Base-by-base conservation (phyloP, 2,113 vertebrate species). In the Bubalus kerabau region DNA sequence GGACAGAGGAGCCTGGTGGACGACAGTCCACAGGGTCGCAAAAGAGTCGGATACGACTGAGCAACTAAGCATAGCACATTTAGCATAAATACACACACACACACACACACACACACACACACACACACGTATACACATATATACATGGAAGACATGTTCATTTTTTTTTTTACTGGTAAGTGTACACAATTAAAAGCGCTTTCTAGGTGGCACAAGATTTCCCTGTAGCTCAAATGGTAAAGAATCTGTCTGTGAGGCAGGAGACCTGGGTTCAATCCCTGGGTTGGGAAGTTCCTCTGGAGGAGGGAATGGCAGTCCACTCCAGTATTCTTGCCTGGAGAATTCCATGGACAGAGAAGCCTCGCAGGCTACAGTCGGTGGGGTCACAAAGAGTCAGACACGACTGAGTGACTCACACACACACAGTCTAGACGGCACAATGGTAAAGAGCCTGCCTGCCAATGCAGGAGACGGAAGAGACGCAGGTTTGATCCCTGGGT, bases 401-500 rank as follows among this genome's bases (percentile, higher is more conserved):
- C 2, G 14, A 50, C 50, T 50, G 50, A 50, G 50, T 15, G 14
- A 50, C 50, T 50, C 14, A 48, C 11, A 48, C 48, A 48, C 11
- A 48, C 48, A 48, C 48, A 48, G 48, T 48, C 50, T 50, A 50
- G 3, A 14, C 15, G 30, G 30, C 30, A 64, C n/a, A 40, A 23
- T 0, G 1, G 40, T 76, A 43, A 76, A 76, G 5, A 13, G 23
- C 40, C 23, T 4, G 36, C 40, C 71, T 76, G 24, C 71, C 71
- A 76, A 2, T 3, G 12, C 71, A 76, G 6, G 71, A 76, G 40
- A 76, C 1, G 40, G 11, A 43, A 43, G 40, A 26, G 23, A 43
- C 0, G 0, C 36, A 43, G 71, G 71, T 26, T 43, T 0, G 1
- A 76, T 43, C 12, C 40, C 71, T 43, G 23, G 12, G 12, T 43